Base-by-base conservation (phyloP, 2,888 invertebrate species). In the Cataglyphis rosenhaueri region DNA sequence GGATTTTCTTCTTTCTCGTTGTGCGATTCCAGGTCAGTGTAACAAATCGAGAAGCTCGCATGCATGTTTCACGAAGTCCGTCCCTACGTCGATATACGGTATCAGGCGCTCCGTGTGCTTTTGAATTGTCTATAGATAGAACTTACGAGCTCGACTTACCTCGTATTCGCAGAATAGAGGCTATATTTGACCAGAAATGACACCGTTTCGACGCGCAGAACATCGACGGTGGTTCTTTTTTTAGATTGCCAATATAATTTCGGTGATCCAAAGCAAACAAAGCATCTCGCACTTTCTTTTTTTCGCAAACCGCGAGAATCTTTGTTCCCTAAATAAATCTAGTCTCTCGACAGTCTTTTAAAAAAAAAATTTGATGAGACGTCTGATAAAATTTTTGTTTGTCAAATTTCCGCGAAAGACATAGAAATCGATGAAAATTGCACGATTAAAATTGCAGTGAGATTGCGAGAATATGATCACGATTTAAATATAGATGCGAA, bases 51-150 rank as follows among this genome's bases (percentile, higher is more conserved):
- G 44, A 70, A 86, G 84, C 83, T 85, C 71, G 82, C 64, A 87
- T 90, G 84, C 82, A 91, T 88, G 82, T 88, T 89, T 89, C 82
- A 90, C 86, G 87, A 89, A 70, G 84, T 82, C 78, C 84, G 85
- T 87, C 85, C 78, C 82, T 84, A 84, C 81, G 85, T 85, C 84
- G 73, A 84, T 85, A 84, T 81, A 82, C 86, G 85, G 83, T 85
- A 88, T 90, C 87, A 81, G 57, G 75, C 64, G 76, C 76, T 61
- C 87, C 84, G n/a, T 52, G n/a, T 52, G 75, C 82, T 86, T 84
- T 86, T 68, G 83, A 79, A 81, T 79, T 66, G 87, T 75, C 87
- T 89, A 88, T 90, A 89, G 81, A 85, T 73, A 75, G 81, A 61
- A 71, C 59, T 65, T 59, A 52, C 57, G 62, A 66, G 73, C 79